phyloP scores from a whole-genome alignment of 2,888 invertebrate species.

The Geophilus truncorum region DNA sequence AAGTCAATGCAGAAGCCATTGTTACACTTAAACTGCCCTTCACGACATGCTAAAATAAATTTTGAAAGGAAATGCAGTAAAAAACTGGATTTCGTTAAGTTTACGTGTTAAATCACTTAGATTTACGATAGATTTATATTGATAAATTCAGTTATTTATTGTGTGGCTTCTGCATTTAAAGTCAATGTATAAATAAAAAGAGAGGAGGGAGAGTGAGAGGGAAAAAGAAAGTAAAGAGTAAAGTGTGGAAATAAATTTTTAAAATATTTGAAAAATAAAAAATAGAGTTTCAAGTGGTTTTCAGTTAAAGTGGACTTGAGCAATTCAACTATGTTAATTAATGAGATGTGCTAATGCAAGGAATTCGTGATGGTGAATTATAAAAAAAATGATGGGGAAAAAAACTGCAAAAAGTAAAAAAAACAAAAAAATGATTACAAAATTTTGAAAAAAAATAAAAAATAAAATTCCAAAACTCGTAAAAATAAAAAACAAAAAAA shows the following conservation, averaged over 20 bases:
- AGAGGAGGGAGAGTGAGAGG: too few species aligned
- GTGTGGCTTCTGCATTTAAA: slow-evolving; percentile 6
- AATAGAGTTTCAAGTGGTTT: not conserved
- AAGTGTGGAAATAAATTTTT: not conserved
- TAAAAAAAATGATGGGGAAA: not conserved
- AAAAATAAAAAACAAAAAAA: not conserved
- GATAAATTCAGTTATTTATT: not conserved
- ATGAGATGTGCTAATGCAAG: not conserved
- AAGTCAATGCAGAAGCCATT: slow-evolving; percentile 45
- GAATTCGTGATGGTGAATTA: not conserved
- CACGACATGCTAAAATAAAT: slow-evolving; percentile 39
- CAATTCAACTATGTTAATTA: slow-evolving; percentile 11
- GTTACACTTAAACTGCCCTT: slow-evolving; percentile 44
- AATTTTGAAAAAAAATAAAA: not conserved
- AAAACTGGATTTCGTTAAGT: not conserved
- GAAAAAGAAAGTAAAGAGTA: too few species aligned
- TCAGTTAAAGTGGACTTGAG: not conserved
- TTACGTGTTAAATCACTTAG: too few species aligned
- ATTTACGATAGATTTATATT: not conserved
- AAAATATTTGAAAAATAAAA: not conserved
- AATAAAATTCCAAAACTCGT: not conserved
- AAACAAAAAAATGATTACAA: not conserved
- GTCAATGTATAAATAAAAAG: not conserved
- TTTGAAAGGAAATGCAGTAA: not conserved
- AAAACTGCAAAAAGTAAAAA: slow-evolving; percentile 14